Base-by-base conservation (phyloP, 2,113 vertebrate genomes). In the Cyanoramphus novaezelandiae region DNA sequence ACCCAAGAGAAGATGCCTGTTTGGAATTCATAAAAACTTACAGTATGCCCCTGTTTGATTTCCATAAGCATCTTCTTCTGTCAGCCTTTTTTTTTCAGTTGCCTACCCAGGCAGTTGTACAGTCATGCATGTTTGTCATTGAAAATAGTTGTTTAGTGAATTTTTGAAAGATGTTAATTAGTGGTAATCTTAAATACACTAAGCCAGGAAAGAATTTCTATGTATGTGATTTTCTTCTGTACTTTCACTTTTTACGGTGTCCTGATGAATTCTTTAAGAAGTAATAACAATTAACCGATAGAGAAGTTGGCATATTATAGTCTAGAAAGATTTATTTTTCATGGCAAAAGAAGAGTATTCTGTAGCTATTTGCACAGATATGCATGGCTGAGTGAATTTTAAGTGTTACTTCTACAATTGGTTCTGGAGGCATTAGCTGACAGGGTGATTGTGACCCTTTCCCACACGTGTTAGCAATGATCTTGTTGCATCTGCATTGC, bases 351-450 rank as follows among this genome's bases (percentile, higher is more conserved):
- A 90, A 27, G 67, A 67, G 18, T 65, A 0, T 83, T 90, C 63
- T 83, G n/a, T 64, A 37, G 46, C 29, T 86, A 63, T 82, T 76
- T 10, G 2, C 93, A 50, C 44, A 74, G 90, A 89, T 91, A 79
- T 0, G 60, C 95, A 2, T 92, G 81, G 84, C 81, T 96, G 90
- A 93, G 68, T 23, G 85, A 68, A 94, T 94, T 96, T 33, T 64
- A 80, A 95, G 84, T 97, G 79, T 90, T 97, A 96, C 92, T 95
- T 90, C 79, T 72, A 53, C 92, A 75, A 90, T 88, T 94, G 93
- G 92, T 95, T 96, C 93, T 96, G 93, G 88, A 92, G 90, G 96
- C 90, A 95, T 96, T 96, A 96, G 63, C 82, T 68, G 10, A 27
- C 50, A 82, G 82, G 59, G 35, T 74, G 82, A 46, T 55, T 68